Base-by-base conservation (phyloP, 1,140 invertebrate genomes). In the Cyclina sinensis region DNA sequence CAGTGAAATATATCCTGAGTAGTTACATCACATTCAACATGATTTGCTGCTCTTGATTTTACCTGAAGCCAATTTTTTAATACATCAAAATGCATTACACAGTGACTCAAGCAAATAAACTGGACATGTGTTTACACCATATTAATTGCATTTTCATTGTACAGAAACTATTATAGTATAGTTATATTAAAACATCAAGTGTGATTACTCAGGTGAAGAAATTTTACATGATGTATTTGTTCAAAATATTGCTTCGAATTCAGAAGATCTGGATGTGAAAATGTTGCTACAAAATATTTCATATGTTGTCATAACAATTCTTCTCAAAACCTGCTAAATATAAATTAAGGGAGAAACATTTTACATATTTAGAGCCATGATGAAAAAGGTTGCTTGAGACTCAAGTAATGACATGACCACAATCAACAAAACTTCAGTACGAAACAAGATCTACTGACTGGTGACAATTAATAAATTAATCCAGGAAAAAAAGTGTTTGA, bases 1-100 rank as follows among this genome's bases (percentile, higher is more conserved):
- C 82, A 48, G 32, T 84, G 27, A 84, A 46, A 78, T 37, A 81
- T 27, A 73, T 74, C 82, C 82, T 84, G 82, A 84, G 82, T 84
- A 70, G 74, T 7, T 39, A 27, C 24, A 84, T 84, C 82, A 84
- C 82, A 84, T 73, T 51, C n/a, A 51, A 51, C 43, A 78, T 35
- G 35, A 78, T 54, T 54, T 78, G 74, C 74, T 78, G 74, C 74
- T 51, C 74, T 78, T 57, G 27, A 76, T 54, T 54, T 78, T 39
- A 57, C 74, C 74, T 78, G 74, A 78, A 54, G 74, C 46, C 74
- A 78, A 35, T 51, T 54, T 78, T 43, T n/a, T 48, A 46, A 35
- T 51, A 78, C 74, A 78, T 54, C 9, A 24, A 27, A 0, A 43
- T 43, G 65, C 65, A 37, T 24, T 14, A n/a, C 16, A 70, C 21